Evolutionary conservation across 1,140 invertebrate species (phyloP).

Genomic region (Ceratosolen solmsi): DNA sequence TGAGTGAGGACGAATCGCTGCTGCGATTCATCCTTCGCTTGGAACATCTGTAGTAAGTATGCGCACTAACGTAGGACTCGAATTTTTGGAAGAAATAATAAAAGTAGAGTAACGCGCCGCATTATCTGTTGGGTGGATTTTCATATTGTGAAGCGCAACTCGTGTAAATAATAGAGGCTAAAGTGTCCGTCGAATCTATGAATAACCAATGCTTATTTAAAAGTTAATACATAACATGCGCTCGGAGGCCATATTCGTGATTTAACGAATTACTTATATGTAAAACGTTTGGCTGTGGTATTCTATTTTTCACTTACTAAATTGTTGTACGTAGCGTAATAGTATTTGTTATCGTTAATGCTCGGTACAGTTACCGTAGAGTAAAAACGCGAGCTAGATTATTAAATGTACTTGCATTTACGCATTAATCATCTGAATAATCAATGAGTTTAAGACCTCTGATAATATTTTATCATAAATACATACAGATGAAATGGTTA

Average conservation of each 20-base stretch:
- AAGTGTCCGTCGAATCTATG: neutral
- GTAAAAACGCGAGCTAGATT: neutral
- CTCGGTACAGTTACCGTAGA: neutral
- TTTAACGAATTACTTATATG: neutral
- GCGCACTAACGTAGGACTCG: no score
- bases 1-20: no score
- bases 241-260: neutral
- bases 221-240: neutral
- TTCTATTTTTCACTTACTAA: neutral
- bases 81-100: no score
- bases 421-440: conserved; percentile 4
- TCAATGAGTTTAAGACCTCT: neutral
- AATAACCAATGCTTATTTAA: neutral
- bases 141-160: no score
- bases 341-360: neutral
- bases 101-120: no score
- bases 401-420: neutral
- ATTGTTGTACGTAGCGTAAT: neutral
- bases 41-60: no score
- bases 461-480: neutral
- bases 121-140: no score
- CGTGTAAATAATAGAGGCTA: no score
- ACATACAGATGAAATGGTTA: neutral
- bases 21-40: no score
- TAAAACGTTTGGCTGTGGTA: neutral